These are phyloP conservation scores for Athalia rosae DNA, from an alignment of 2,888 invertebrate species.

Conservation along the genomic window DNA sequence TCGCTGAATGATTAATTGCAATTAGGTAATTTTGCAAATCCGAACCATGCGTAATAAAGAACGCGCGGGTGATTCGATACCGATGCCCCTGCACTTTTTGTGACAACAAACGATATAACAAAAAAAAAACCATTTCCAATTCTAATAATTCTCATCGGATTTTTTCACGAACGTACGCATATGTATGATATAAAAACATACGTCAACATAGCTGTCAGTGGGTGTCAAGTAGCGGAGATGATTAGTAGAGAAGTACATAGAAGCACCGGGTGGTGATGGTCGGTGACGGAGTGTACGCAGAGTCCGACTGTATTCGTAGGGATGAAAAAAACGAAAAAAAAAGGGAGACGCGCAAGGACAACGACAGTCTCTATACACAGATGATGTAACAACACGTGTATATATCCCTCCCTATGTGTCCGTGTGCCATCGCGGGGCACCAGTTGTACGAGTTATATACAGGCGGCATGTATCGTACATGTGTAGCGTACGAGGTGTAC, in stretches of 20 bases:
- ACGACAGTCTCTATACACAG: constrained; percentile 61
- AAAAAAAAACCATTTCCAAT: too few relatives aligned
- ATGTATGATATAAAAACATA: too few relatives aligned
- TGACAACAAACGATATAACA: too few relatives aligned
- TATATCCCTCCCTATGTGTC: constrained; percentile 50
- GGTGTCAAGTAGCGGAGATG: constrained; percentile 68
- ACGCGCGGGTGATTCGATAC: too few relatives aligned
- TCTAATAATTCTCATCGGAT: too few relatives aligned
- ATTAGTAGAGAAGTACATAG: constrained; percentile 60
- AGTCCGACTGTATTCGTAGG: too few relatives aligned
- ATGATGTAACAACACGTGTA: constrained; percentile 71
- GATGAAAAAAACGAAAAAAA: too few relatives aligned
- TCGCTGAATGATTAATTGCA: constrained; percentile 40
- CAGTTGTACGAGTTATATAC: constrained; percentile 33
- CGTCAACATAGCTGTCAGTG: constrained; percentile 48
- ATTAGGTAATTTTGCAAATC: too few relatives aligned
- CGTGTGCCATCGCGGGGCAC: constrained; percentile 3
- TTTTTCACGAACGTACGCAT: too few relatives aligned
- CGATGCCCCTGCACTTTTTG: too few relatives aligned
- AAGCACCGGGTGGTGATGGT: constrained; percentile 43
- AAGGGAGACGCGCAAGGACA: constrained; percentile 53
- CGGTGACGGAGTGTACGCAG: constrained; percentile 11
- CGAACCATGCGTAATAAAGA: too few relatives aligned
- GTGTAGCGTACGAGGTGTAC: not conserved
- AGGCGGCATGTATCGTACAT: constrained; percentile 55